These are phyloP conservation scores for Caenorhabditis zanzibari DNA, from an alignment of 2,888 invertebrate genomes.

Conservation along the genomic window DNA sequence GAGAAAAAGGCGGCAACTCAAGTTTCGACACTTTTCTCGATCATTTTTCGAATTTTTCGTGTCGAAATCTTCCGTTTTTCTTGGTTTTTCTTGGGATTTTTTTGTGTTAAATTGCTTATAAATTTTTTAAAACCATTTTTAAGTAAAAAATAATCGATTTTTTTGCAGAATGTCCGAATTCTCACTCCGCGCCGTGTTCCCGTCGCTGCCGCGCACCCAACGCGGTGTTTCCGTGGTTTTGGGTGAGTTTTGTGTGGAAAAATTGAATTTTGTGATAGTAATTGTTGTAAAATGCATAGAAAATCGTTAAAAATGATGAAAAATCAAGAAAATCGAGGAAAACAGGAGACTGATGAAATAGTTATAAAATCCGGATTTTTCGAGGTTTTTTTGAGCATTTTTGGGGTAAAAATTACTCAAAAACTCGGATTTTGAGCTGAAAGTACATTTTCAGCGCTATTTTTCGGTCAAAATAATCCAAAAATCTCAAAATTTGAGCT, in stretches of 20 bases:
- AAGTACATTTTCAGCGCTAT: too few species aligned
- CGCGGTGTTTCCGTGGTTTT: constrained; percentile 95
- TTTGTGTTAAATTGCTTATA: not conserved
- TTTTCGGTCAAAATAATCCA: too few species aligned
- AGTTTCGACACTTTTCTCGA: not conserved
- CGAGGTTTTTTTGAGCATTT: too few species aligned
- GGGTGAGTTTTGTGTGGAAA: constrained; percentile 50
- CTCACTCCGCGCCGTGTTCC: constrained; percentile 86
- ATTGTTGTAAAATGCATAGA: not conserved
- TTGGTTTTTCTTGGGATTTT: not conserved
- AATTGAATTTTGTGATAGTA: not conserved
- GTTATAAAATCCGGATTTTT: too few species aligned
- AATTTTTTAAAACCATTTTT: not conserved
- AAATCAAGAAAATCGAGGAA: too few species aligned
- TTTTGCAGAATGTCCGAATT: constrained; percentile 38
- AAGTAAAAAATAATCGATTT: not conserved
- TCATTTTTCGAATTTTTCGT: not conserved
- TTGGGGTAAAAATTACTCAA: too few species aligned
- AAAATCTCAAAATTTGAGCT: too few species aligned
- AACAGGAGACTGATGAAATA: not conserved
- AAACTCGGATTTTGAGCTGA: too few species aligned
- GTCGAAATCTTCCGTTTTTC: not conserved
- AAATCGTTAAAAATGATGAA: not conserved
- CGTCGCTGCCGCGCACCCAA: constrained; percentile 94
- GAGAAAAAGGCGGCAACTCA: constrained; percentile 21